phyloP scores from a whole-genome alignment of 2,797 vertebrate genomes.

The Pseudochirops corinnae region DNA sequence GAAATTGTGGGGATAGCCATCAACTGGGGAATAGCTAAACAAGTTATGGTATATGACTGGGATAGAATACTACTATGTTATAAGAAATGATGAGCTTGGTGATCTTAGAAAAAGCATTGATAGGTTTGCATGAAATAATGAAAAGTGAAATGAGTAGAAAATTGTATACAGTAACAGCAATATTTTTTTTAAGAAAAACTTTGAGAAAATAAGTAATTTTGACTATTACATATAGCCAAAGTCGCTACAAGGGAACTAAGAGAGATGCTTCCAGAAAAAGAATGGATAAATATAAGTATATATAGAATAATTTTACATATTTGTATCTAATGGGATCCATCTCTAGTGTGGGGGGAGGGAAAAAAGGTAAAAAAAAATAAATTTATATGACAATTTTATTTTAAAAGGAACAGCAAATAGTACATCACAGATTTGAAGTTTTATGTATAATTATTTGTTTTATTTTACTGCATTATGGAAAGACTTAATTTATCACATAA shows the following conservation, averaged over 20 bases:
- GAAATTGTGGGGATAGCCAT: background rate
- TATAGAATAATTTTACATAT: too few relatives aligned
- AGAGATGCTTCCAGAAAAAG: background rate
- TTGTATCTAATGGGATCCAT: too few relatives aligned
- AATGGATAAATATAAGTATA: too few relatives aligned
- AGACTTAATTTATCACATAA: background rate
- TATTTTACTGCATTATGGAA: too few relatives aligned
- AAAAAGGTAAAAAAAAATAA: too few relatives aligned
- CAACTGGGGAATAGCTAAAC: background rate
- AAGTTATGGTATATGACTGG: background rate
- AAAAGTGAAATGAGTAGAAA: background rate
- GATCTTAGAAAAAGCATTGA: background rate
- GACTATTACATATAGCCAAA: background rate
- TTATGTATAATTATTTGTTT: background rate
- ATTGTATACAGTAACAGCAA: background rate
- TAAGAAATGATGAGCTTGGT: background rate
- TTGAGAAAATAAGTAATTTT: background rate
- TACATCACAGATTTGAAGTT: background rate
- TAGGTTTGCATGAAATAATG: background rate
- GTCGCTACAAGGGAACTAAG: background rate
- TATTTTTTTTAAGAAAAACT: background rate
- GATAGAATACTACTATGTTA: background rate
- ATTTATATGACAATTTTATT: too few relatives aligned
- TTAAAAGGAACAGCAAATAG: too few relatives aligned
- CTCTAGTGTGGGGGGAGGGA: too few relatives aligned